Base-by-base conservation (phyloP, 64 coral and sea anemone species). In the Montipora foliosa region DNA sequence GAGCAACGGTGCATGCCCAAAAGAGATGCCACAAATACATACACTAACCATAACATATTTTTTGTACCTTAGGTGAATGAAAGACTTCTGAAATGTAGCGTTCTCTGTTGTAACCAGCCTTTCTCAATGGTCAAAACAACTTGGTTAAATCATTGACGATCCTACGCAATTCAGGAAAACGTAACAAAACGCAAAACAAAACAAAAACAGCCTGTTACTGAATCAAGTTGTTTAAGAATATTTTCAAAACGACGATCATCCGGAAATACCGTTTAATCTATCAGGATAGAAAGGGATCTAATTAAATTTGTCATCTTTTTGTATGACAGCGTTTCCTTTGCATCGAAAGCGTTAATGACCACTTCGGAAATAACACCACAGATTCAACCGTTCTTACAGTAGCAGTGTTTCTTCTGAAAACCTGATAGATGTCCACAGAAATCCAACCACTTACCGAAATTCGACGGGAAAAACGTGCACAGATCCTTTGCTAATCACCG, bases 201-300 rank as follows among this genome's bases (percentile, higher is more conserved):
- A 57, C 53, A 6, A 84, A 62, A 84, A 84, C 37, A 44, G 61
- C 5, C 17, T 50, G 64, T 20, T 47, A 47, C 60, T 49, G 47
- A 21, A 71, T 49, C 66, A n/a, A 71, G 44, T 78, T 49, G 10
- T 7, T 78, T 78, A 37, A 78, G 16, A 78, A 78, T 47, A 78
- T 47, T 86, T 86, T 71, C 82, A 20, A 7, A n/a, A 67, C 62
- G 12, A 16, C n/a, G 47, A 71, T 49, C 10, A 86, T 48, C 45
- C 82, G 82, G 82, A 86, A 86, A 86, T 86, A 19, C 82, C 45
- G 17, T 44, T 37, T 44, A 86, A 71, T 48, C 62, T 49, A 71
- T 4, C 62, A 52, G 44, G 82, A 62, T 49, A 29, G 67, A 86
- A 86, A 86, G 17, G 62, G 46, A 86, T 86, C 60, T 6, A 86